Percentiles rank a stretch among this genome's conserved stretches.
phyloP scores from a whole-genome alignment of 2,888 invertebrate genomes.

The Brachypalpus laphriformis region DNA sequence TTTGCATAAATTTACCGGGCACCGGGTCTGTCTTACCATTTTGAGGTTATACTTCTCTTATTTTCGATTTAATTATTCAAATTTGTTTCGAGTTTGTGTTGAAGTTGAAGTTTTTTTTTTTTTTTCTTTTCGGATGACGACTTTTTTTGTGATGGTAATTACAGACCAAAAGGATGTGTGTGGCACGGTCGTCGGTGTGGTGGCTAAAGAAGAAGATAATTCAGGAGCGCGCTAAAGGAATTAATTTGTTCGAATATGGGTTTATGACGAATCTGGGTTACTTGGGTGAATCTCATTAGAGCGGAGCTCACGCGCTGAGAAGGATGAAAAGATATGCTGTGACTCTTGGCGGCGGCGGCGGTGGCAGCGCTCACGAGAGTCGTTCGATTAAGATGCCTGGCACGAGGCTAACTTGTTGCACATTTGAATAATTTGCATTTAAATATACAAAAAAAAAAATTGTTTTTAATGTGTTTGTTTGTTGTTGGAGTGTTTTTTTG shows the following conservation, averaged over 20 bases:
- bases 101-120: slow-evolving; percentile 1
- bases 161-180: slow-evolving; percentile 58
- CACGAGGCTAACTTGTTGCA: slow-evolving; percentile 74
- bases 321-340: slow-evolving; percentile 52
- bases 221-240: slow-evolving; percentile 59
- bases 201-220: slow-evolving; percentile 25
- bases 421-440: slow-evolving; percentile 74
- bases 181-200: too few species aligned
- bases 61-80: slow-evolving; percentile 74
- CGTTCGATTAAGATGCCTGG: slow-evolving; percentile 70
- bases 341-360: slow-evolving; percentile 41
- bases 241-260: slow-evolving; percentile 74
- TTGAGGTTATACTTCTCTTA: slow-evolving; percentile 54
- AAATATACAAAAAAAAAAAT: slow-evolving; percentile 43
- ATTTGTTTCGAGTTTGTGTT: slow-evolving; percentile 60
- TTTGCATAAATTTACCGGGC: slow-evolving; percentile 74
- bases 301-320: slow-evolving; percentile 13
- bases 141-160: slow-evolving; percentile 65
- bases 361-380: slow-evolving; percentile 54
- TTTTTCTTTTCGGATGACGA: slow-evolving; percentile 9
- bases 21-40: slow-evolving; percentile 60
- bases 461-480: slow-evolving; percentile 24
- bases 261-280: slow-evolving; percentile 74
- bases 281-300: slow-evolving; percentile 73
- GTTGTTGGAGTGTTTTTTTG: slow-evolving; percentile 8